Evolutionary conservation across 2,888 invertebrate species (phyloP).

Genomic region (Melinopterus prodromus): DNA sequence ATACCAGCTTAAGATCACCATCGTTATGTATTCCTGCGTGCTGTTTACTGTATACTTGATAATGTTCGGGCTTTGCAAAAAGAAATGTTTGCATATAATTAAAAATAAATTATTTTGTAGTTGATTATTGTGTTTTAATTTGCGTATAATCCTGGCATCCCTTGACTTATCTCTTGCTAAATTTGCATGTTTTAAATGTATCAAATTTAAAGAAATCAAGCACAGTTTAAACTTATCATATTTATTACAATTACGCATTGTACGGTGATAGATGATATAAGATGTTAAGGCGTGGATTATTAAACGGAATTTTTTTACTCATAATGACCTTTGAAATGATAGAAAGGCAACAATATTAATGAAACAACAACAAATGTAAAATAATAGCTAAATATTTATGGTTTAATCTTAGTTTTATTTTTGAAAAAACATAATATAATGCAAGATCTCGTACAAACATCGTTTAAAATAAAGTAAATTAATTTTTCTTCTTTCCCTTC

Average conservation of each 20-base stretch:
- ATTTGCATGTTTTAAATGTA: too few relatives aligned
- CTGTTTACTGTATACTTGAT: conserved; percentile 27
- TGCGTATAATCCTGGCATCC: too few relatives aligned
- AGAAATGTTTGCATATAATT: conserved; percentile 28
- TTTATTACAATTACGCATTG: too few relatives aligned
- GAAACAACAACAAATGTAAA: background rate
- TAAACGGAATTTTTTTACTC: too few relatives aligned
- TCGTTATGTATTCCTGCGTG: conserved; percentile 47
- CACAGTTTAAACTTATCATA: too few relatives aligned
- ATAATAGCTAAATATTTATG: background rate
- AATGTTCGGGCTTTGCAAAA: conserved; percentile 26
- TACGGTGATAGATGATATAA: too few relatives aligned
- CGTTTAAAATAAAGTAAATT: conserved; percentile 12
- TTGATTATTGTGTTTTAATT: background rate
- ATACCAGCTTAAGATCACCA: conserved; percentile 57
- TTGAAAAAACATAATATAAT: background rate
- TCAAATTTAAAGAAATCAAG: too few relatives aligned
- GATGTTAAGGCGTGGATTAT: too few relatives aligned
- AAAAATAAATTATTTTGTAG: conserved; percentile 32
- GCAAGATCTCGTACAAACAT: background rate
- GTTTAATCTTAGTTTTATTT: background rate
- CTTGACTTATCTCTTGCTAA: too few relatives aligned
- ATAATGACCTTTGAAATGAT: too few relatives aligned
- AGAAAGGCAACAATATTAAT: background rate
- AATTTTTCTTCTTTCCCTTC: conserved; percentile 52